Percentiles rank a stretch among this genome's conserved stretches.
These are phyloP conservation scores for Pelodiscus sinensis DNA, from an alignment of 2,113 vertebrate genomes.

Conservation along the genomic window DNA sequence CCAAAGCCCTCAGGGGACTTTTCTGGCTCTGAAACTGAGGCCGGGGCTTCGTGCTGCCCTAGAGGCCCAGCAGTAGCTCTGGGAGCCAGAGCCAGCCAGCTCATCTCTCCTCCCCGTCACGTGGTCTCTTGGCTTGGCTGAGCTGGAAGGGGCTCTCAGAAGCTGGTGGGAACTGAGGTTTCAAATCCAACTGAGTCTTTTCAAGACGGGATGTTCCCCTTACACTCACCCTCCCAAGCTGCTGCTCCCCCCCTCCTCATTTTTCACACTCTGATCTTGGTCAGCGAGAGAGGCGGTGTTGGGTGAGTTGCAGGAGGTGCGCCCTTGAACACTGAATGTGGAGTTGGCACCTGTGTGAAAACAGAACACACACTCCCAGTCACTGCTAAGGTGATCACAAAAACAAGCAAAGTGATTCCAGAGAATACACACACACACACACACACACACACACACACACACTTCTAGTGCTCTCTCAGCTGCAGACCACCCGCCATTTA, in stretches of 20 bases:
- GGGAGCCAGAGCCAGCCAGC: no score
- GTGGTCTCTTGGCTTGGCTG: background rate
- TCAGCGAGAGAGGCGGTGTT: no score
- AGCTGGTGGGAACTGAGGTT: background rate
- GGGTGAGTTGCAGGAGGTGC: no score
- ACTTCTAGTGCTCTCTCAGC: background rate
- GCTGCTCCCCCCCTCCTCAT: no score
- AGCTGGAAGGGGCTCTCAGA: background rate
- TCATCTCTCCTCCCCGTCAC: background rate
- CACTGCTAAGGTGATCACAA: background rate
- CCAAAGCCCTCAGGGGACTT: background rate
- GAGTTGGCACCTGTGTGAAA: background rate
- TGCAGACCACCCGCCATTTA: background rate
- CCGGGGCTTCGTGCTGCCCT: no score
- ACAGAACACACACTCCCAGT: background rate
- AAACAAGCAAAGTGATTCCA: background rate
- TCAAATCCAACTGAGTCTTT: background rate
- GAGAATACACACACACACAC: background rate
- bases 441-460: no score
- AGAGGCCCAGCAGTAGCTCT: background rate
- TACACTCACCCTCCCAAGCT: no score
- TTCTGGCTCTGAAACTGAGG: background rate
- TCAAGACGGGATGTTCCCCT: no score
- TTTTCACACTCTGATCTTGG: no score
- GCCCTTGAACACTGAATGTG: no score